These are phyloP conservation scores for Hyaena hyaena DNA, from an alignment of 2,113 vertebrate genomes.

Conservation along the genomic window DNA sequence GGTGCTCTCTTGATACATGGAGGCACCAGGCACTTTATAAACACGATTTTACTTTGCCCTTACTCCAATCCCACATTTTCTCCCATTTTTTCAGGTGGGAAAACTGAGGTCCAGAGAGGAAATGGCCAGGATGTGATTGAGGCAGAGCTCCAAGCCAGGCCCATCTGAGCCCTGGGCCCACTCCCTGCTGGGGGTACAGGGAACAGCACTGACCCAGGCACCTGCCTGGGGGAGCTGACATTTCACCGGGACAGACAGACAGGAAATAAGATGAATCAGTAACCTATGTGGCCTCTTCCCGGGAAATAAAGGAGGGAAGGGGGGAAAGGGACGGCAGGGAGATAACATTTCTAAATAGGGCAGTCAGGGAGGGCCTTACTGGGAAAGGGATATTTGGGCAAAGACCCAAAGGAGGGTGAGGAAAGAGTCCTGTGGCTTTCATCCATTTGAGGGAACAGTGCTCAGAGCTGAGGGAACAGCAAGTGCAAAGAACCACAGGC, in stretches of 20 bases:
- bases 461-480: background rate
- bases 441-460: background rate
- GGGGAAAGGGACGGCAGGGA: accelerated
- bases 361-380: background rate
- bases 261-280: background rate
- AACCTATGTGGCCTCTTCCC: accelerated
- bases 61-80: background rate
- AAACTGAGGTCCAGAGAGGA: background rate
- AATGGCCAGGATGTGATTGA: background rate
- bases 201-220: no score
- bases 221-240: background rate
- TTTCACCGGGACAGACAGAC: background rate
- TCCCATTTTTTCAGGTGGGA: background rate
- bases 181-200: background rate
- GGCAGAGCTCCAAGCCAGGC: background rate
- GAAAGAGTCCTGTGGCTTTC: background rate
- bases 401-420: background rate
- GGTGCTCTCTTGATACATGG: background rate
- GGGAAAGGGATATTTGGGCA: background rate
- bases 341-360: no score
- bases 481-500: background rate
- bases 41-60: background rate
- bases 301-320: background rate
- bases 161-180: background rate
- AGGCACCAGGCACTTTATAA: background rate